A percentile compares a stretch with the other conserved stretches of the same genome.
phyloP scores from a whole-genome alignment of 2,888 invertebrate species.

The Crioceris asparagi region DNA sequence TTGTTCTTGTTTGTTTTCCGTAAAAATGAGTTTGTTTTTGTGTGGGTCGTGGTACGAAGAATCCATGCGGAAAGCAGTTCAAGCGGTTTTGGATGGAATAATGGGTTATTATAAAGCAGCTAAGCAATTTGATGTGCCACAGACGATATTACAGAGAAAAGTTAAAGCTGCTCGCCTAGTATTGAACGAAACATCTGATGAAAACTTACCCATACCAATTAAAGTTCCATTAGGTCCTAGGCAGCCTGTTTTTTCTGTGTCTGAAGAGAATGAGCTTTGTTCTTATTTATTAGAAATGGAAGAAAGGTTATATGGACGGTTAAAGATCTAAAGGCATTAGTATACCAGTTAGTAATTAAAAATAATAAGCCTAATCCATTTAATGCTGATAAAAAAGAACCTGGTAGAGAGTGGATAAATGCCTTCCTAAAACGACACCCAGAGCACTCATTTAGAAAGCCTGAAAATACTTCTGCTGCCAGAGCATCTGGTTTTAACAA shows the following conservation, averaged over 20 bases:
- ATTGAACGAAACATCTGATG: not conserved
- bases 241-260: not conserved
- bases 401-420: not conserved
- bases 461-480: slow-evolving; percentile 1
- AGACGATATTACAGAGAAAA: not conserved
- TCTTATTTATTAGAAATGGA: not conserved
- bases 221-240: not conserved
- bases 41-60: not conserved
- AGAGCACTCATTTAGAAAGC: not conserved
- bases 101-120: not conserved
- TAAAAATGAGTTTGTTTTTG: too few relatives aligned
- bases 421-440: slow-evolving; percentile 1
- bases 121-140: not conserved
- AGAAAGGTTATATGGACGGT: not conserved
- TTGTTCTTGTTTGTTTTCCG: too few relatives aligned
- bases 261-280: not conserved
- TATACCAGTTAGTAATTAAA: not conserved
- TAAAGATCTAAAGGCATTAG: not conserved
- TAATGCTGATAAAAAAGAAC: not conserved
- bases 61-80: too few relatives aligned
- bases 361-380: too few relatives aligned
- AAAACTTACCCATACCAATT: not conserved
- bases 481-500: slow-evolving; percentile 2
- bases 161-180: not conserved
- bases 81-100: too few relatives aligned